Conservation (phyloP, 2,797 vertebrate genomes). For the Anguilla obscura region DNA sequence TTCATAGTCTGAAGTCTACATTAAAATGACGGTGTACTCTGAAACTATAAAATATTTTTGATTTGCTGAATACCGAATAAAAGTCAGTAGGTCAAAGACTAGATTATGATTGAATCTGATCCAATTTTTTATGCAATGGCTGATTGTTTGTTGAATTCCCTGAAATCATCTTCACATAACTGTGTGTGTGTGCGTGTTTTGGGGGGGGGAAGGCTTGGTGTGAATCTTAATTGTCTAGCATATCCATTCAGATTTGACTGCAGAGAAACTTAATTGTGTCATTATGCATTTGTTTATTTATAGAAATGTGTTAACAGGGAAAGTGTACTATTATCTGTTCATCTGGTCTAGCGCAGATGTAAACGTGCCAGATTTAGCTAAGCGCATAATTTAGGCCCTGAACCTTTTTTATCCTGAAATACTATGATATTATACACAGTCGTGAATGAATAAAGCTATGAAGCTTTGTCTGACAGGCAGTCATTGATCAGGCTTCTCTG, state of each 20-base stretch:
- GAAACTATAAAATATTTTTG: conserved; percentile 6
- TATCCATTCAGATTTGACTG: no score
- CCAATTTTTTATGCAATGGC: background rate
- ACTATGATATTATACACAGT: background rate
- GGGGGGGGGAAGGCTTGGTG: no score
- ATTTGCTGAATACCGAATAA: conserved; percentile 31
- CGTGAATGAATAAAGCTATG: conserved; percentile 23
- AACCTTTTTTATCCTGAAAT: background rate
- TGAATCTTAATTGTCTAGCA: no score
- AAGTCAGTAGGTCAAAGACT: background rate
- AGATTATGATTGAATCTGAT: background rate
- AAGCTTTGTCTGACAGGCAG: conserved; percentile 5
- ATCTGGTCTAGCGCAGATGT: background rate
- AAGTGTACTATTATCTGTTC: background rate
- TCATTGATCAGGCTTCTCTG: background rate
- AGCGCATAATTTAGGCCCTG: background rate
- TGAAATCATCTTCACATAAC: background rate
- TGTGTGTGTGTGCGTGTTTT: conserved; percentile 5
- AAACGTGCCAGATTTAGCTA: background rate
- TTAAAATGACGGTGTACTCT: conserved; percentile 25
- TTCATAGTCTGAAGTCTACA: conserved; percentile 40
- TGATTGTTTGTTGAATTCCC: no score
- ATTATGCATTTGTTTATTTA: background rate
- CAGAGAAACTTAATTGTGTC: background rate
- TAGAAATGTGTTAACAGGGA: background rate